phyloP scores from a whole-genome alignment of 2,888 invertebrate species.

The Rutpela maculata region DNA sequence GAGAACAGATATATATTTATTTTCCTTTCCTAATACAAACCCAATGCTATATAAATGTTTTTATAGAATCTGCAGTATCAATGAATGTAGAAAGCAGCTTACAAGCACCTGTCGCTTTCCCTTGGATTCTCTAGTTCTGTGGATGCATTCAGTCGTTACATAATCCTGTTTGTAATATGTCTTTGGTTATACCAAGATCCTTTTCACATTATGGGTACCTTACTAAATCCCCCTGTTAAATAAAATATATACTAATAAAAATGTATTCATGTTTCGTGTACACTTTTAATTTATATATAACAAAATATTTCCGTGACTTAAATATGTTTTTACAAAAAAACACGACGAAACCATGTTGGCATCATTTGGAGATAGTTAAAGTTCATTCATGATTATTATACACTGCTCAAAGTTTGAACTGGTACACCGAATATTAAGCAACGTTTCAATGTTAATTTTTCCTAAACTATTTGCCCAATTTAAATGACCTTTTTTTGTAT shows the following conservation, averaged over 20 bases:
- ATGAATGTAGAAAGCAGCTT: constrained; percentile 41
- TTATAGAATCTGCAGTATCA: constrained; percentile 37
- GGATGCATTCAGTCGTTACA: constrained; percentile 21
- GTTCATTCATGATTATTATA: no score
- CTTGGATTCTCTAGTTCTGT: constrained; percentile 25
- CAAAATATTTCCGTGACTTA: neutral
- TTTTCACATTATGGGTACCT: constrained; percentile 22
- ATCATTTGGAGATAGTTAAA: no score
- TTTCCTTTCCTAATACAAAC: constrained; percentile 9
- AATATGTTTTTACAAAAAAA: no score
- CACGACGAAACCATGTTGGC: no score
- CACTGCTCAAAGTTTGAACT: no score
- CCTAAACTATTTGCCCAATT: no score
- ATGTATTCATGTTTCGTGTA: neutral
- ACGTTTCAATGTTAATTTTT: no score
- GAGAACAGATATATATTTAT: neutral
- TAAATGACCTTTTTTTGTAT: no score
- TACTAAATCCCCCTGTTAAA: constrained; percentile 19
- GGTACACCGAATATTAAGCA: no score
- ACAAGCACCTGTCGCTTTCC: constrained; percentile 38
- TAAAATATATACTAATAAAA: constrained; percentile 18
- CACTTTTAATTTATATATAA: neutral
- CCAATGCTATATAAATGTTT: constrained; percentile 25
- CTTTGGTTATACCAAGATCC: constrained; percentile 34
- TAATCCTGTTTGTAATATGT: constrained; percentile 41